phyloP scores from a whole-genome alignment of 2,113 vertebrate genomes.

The Paradoxurus hermaphroditus region DNA sequence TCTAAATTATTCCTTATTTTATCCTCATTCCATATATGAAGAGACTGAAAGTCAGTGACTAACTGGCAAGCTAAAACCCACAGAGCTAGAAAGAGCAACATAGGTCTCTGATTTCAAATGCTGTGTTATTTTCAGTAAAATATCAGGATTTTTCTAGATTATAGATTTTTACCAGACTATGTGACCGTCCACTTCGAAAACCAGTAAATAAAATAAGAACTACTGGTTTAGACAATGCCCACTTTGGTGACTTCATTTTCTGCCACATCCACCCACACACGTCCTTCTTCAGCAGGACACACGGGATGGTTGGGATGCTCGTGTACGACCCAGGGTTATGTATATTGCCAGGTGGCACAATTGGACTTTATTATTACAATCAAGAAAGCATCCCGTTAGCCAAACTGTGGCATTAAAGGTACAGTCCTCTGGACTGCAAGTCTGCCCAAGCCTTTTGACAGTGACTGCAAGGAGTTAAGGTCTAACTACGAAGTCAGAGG shows the following conservation, averaged over 20 bases:
- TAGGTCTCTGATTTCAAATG: neutral
- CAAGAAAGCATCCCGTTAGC: neutral
- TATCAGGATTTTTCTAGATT: neutral
- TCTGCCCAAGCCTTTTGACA: neutral
- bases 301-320: neutral
- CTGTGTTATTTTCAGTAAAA: neutral
- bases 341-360: neutral
- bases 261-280: neutral
- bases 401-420: neutral
- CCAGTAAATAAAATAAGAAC: neutral
- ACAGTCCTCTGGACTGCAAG: neutral
- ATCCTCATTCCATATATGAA: neutral
- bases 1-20: neutral
- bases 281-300: neutral
- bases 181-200: neutral
- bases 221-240: neutral
- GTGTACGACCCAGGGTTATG: neutral
- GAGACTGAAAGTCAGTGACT: slow-evolving; percentile 13
- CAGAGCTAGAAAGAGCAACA: neutral
- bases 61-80: neutral
- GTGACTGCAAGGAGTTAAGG: neutral
- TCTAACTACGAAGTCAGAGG: neutral
- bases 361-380: neutral
- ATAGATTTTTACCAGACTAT: neutral
- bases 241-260: neutral